Evolutionary conservation across 2,113 vertebrate genomes (phyloP).

Genomic region (Hyperoodon ampullatus): DNA sequence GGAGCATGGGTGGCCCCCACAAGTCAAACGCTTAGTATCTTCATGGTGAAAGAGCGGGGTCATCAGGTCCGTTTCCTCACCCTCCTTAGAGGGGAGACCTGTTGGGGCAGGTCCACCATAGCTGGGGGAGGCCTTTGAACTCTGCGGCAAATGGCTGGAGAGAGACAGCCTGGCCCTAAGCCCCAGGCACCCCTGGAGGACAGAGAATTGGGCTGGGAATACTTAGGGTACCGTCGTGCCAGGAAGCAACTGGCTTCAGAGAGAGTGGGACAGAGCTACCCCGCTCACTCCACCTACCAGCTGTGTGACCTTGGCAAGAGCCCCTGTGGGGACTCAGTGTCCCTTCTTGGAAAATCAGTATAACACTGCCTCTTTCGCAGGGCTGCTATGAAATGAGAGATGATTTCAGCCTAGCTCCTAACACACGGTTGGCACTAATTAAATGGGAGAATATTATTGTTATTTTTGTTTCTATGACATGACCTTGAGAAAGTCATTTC

Average conservation of each 20-base stretch:
- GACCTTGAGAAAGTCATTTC: neutral
- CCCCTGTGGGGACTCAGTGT: neutral
- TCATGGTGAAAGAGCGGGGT: neutral
- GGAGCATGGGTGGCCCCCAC: neutral
- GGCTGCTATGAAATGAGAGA: neutral
- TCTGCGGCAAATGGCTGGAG: neutral
- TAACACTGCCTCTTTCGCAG: neutral
- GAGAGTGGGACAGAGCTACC: neutral
- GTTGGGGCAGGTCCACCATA: neutral
- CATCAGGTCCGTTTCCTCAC: neutral
- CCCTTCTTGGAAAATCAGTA: neutral
- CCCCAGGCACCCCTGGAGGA: neutral
- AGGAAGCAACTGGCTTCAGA: neutral
- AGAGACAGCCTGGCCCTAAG: neutral
- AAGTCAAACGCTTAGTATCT: neutral
- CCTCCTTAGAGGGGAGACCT: neutral
- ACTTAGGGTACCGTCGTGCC: neutral
- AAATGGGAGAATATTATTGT: neutral
- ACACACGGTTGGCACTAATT: neutral
- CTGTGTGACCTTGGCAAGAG: neutral
- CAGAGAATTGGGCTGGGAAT: neutral
- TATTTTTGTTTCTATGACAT: neutral
- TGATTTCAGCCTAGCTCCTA: neutral
- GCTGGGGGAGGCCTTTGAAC: slow-evolving; percentile 4
- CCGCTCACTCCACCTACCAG: neutral